These are phyloP conservation scores for Lasioglossum figueresi DNA, from an alignment of 2,888 invertebrate species.

Conservation along the genomic window DNA sequence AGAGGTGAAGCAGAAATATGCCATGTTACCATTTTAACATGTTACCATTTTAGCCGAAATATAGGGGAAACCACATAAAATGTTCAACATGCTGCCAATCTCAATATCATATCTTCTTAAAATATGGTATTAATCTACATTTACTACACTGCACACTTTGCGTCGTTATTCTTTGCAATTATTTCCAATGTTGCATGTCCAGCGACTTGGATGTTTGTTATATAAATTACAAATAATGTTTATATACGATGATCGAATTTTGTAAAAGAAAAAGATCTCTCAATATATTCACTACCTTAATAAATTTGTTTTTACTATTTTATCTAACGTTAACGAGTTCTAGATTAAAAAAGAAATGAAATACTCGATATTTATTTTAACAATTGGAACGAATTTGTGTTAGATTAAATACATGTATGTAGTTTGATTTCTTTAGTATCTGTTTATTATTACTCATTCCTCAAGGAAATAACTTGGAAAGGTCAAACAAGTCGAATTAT, in stretches of 20 bases:
- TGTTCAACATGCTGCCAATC: constrained; percentile 80
- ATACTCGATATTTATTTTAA: constrained; percentile 36
- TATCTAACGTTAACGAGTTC: background rate
- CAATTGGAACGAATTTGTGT: constrained; percentile 22
- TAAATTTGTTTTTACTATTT: constrained; percentile 30
- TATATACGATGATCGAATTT: constrained; percentile 46
- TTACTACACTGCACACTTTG: constrained; percentile 60
- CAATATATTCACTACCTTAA: constrained; percentile 28
- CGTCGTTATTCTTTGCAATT: constrained; percentile 53
- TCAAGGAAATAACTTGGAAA: background rate
- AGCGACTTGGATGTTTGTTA: constrained; percentile 45
- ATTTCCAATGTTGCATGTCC: constrained; percentile 39
- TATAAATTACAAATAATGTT: constrained; percentile 43
- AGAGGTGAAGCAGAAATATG: constrained; percentile 37
- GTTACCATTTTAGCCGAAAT: constrained; percentile 67
- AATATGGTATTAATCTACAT: constrained; percentile 62
- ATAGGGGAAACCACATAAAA: constrained; percentile 77
- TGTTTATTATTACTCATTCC: constrained; percentile 5
- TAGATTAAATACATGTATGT: constrained; percentile 4
- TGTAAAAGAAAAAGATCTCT: constrained; percentile 30
- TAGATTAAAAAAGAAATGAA: background rate
- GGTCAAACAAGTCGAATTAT: constrained; percentile 34
- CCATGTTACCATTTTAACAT: constrained; percentile 63
- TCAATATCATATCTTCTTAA: constrained; percentile 77
- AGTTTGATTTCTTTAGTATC: constrained; percentile 30